A percentile compares a stretch with the other conserved stretches of the same genome.
Conservation (phyloP, 2,888 invertebrate species). For the Agonopterix subpropinquella region DNA sequence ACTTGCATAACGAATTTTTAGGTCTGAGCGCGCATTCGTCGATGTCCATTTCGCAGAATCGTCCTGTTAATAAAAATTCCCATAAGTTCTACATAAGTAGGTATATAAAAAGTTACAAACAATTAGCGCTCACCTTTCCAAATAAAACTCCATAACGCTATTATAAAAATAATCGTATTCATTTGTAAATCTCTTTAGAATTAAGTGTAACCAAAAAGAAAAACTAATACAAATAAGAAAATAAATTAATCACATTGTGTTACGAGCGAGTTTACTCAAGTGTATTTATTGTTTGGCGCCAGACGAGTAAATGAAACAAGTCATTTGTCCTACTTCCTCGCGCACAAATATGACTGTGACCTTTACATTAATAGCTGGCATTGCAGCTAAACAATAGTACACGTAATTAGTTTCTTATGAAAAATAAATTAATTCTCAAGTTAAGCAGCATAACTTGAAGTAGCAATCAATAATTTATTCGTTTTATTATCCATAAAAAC, state of each 20-base stretch:
- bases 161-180: slow-evolving; percentile 16
- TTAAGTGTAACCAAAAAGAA: slow-evolving; percentile 8
- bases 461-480: background rate
- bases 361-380: slow-evolving; percentile 2
- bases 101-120: slow-evolving; percentile 3
- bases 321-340: slow-evolving; percentile 11
- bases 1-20: slow-evolving; percentile 78
- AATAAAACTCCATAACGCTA: slow-evolving; percentile 16
- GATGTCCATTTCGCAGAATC: slow-evolving; percentile 79
- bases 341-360: slow-evolving; percentile 5
- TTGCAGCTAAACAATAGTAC: slow-evolving; percentile 5
- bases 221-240: slow-evolving; percentile 17
- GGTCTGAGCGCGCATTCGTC: slow-evolving; percentile 81
- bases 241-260: slow-evolving; percentile 28
- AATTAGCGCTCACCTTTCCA: slow-evolving; percentile 22
- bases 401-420: background rate
- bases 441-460: background rate
- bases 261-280: slow-evolving; percentile 39
- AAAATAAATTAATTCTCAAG: slow-evolving; percentile 1
- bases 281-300: slow-evolving; percentile 18
- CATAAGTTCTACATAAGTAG: background rate
- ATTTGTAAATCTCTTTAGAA: slow-evolving; percentile 4
- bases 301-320: slow-evolving; percentile 6
- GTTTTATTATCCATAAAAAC: background rate
- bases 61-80: slow-evolving; percentile 41